phyloP scores from a whole-genome alignment of 2,888 invertebrate genomes.

The Hymenopus coronatus region DNA sequence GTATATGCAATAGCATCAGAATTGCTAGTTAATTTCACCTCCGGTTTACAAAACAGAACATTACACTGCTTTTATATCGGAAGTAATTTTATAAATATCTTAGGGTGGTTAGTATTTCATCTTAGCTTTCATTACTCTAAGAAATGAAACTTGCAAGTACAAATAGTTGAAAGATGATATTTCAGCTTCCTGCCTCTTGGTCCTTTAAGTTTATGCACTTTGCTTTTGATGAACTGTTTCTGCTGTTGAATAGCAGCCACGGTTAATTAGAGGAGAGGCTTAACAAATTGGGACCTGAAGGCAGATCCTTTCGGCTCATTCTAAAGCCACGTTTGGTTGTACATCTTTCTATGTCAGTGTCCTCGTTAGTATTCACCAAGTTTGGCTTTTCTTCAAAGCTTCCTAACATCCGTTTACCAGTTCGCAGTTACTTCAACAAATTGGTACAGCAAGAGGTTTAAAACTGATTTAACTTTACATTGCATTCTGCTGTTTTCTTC shows the following conservation, averaged over 20 bases:
- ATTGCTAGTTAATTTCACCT: too few relatives aligned
- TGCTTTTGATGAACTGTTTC: background rate
- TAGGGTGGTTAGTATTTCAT: too few relatives aligned
- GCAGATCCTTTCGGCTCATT: background rate
- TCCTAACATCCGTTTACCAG: too few relatives aligned
- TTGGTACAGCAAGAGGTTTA: background rate
- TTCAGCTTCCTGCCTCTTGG: background rate
- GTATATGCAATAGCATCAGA: too few relatives aligned
- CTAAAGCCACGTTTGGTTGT: background rate
- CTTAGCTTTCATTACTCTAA: too few relatives aligned
- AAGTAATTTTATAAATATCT: too few relatives aligned
- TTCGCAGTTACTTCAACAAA: background rate
- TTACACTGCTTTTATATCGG: too few relatives aligned
- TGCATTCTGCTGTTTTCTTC: too few relatives aligned
- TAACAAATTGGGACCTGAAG: background rate
- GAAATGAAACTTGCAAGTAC: too few relatives aligned
- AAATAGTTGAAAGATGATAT: too few relatives aligned
- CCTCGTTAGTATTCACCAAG: background rate
- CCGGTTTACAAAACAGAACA: too few relatives aligned
- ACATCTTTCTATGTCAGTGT: background rate
- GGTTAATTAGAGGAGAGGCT: background rate
- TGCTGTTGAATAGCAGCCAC: background rate
- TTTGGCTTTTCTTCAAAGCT: background rate
- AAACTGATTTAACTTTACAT: background rate
- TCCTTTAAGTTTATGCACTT: background rate